Evolutionary conservation across 2,113 vertebrate species (phyloP).

Genomic region (Delphinapterus leucas): DNA sequence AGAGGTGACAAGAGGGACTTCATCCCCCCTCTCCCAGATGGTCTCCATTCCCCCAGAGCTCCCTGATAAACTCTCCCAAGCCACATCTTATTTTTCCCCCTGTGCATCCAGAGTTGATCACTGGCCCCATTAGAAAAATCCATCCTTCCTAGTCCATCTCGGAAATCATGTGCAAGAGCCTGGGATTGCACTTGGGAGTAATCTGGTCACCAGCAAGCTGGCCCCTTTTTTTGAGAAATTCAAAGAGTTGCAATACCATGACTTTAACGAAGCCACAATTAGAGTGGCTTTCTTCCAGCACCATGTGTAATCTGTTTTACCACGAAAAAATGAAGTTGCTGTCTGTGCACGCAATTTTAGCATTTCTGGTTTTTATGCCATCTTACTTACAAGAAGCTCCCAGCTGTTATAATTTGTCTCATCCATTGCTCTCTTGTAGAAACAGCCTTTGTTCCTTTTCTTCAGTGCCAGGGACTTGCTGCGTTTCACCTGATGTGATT

Average conservation of each 20-base stretch:
- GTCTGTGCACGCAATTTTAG: constrained; percentile 82
- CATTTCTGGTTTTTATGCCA: constrained; percentile 83
- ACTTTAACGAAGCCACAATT: constrained; percentile 77
- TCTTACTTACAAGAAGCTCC: constrained; percentile 85
- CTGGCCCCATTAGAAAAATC: constrained; percentile 64
- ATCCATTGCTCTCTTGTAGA: constrained; percentile 84
- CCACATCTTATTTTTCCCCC: constrained; percentile 6
- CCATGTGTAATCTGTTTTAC: constrained; percentile 73
- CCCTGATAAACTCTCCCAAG: not conserved
- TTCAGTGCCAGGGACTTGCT: constrained; percentile 87
- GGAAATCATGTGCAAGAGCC: constrained; percentile 69
- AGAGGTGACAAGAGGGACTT: not conserved
- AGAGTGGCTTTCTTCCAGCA: constrained; percentile 73
- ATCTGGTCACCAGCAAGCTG: constrained; percentile 78
- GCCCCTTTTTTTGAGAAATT: constrained; percentile 75
- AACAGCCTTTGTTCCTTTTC: constrained; percentile 87
- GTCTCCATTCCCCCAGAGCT: not conserved
- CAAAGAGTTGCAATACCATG: constrained; percentile 70
- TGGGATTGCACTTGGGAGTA: constrained; percentile 62
- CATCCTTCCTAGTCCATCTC: constrained; percentile 70
- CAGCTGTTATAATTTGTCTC: constrained; percentile 89
- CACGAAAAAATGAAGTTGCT: constrained; percentile 70
- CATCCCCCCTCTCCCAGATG: not conserved
- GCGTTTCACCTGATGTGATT: constrained; percentile 88
- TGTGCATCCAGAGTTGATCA: constrained; percentile 56